Percentiles rank a stretch among this genome's conserved stretches.
These are phyloP conservation scores for Megaceryle maxima DNA, from an alignment of 2,113 vertebrate genomes.

Conservation along the genomic window DNA sequence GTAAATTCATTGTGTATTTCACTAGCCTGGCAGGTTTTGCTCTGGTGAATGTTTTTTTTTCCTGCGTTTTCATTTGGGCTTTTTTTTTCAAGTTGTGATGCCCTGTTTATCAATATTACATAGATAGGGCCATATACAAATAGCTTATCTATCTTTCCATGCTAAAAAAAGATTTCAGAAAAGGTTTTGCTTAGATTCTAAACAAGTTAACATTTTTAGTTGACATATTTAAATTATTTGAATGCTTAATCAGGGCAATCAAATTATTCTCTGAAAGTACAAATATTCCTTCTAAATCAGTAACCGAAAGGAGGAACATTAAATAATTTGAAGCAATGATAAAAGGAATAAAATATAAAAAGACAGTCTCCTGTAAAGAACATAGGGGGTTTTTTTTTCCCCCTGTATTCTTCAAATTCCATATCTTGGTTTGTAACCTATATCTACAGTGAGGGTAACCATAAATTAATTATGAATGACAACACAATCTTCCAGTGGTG, in stretches of 20 bases:
- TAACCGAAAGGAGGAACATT: background rate
- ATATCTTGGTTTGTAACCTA: background rate
- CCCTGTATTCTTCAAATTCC: background rate
- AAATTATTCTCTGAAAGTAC: background rate
- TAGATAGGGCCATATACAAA: background rate
- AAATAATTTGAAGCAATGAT: background rate
- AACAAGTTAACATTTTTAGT: background rate
- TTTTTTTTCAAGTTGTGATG: background rate
- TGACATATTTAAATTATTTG: background rate
- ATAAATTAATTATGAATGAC: background rate
- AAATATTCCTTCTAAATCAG: background rate
- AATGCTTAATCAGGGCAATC: background rate
- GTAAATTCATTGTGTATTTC: background rate
- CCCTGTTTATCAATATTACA: background rate
- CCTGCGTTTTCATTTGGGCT: background rate
- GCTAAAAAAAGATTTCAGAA: background rate
- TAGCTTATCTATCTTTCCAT: background rate
- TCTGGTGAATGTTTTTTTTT: background rate
- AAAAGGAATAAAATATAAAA: background rate
- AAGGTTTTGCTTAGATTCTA: background rate
- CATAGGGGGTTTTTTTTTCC: background rate
- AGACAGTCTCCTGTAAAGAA: background rate
- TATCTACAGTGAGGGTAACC: background rate
- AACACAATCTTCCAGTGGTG: background rate
- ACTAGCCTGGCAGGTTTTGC: background rate